Base-by-base conservation (phyloP, 1,140 invertebrate genomes). In the Halictus rubicundus region DNA sequence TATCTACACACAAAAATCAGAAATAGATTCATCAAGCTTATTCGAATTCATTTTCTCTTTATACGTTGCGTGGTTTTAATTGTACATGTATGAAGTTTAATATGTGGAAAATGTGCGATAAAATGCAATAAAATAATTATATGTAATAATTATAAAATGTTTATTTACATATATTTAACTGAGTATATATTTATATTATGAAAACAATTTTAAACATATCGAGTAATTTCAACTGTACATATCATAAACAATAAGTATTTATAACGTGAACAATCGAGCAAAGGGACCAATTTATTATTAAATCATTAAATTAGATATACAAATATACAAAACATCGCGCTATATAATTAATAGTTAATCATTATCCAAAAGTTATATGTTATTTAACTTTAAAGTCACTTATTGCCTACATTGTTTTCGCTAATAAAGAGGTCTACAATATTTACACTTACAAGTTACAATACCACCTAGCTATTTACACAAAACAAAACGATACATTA, bases 121-220 rank as follows among this genome's bases (percentile, higher is more conserved):
- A 25, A 78, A 52, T 68, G 39, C 59, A 82, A 85, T 73, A 76
- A 80, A 78, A 8, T 68, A 69, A 63, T 42, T 60, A 59, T 77
- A 65, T 81, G 9, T 88, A 77, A 82, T 87, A 88, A 86, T 90
- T 90, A 89, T 87, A 90, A 90, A 90, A 90, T 89, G 89, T 90
- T 90, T 90, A 90, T 89, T 90, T 88, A 90, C 87, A 89, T 80
- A 84, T 80, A 76, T 89, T 82, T 87, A 89, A 89, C 86, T 88
- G 71, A 88, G 64, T 75, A 86, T 87, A 86, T 89, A 86, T 64
- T 81, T 46, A 46, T 83, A 88, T 84, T 73, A 79, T 74, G 39
- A 80, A 88, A 89, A 89, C 84, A 88, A 88, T 81, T 82, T 71
- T 76, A 89, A 88, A 88, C 77, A 86, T 88, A 84, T 84, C 61